Base-by-base conservation (phyloP, 1,140 invertebrate species). In the Leptinotarsa lineolata region DNA sequence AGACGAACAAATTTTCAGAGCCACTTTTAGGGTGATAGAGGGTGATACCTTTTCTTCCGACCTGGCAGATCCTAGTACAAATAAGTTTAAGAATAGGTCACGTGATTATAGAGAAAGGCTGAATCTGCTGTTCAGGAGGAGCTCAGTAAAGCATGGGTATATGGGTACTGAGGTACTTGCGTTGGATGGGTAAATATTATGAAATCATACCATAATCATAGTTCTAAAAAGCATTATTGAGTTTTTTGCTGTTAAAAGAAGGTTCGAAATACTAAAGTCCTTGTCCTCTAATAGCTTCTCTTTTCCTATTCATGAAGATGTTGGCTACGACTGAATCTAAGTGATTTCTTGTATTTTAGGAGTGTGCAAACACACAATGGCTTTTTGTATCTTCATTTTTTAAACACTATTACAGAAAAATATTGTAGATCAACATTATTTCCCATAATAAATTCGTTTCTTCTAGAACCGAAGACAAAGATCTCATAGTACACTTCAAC, bases 1-100 rank as follows among this genome's bases (percentile, higher is more conserved):
- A 21, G 90, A 90, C 76, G 92, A 95, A 83, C 90, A 92, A 81
- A 88, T 93, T 3, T 96, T 94, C 83, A 88, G 93, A 72, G 94
- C 91, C 13, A 91, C 90, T 44, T 93, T 96, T 81, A 87, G 89
- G 83, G 88, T 94, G 76, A 85, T 84, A 72, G 82, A 88, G 75
- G 89, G 92, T 72, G 93, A 93, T 76, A 85, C 87, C 2, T 93
- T 90, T 84, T 83, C 81, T n/a, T 80, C 86, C 68, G 88, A 90
- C 64, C 83, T 92, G 70, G 88, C 90, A 2, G 90, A 93, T 83
- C 89, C 91, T 16, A 88, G 88, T 58, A 91, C 90, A 6, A 85
- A 88, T 74, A 85, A 86, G 30, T 93, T 92, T 84, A 87, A 90
- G 77, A 85, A 88, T 74, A 89, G 88, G 78, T 88, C 93, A n/a